Evolutionary conservation across 2,113 vertebrate species (phyloP).

Genomic region (Phyllostomus hastatus): DNA sequence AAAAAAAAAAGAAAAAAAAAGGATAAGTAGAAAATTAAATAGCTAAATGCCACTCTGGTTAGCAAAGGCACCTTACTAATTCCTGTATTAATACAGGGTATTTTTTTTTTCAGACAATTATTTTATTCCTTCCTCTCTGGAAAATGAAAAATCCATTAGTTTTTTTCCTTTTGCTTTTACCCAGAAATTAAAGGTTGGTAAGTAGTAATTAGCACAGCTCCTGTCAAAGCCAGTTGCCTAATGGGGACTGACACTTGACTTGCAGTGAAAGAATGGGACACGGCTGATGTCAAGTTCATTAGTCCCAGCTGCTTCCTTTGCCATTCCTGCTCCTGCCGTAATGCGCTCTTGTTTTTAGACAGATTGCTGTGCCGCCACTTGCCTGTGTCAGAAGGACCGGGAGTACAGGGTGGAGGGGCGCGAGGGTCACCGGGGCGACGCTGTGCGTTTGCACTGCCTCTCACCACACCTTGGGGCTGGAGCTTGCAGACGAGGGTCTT

Average conservation of each 20-base stretch:
- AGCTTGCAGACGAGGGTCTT: background rate
- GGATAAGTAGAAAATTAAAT: constrained; percentile 47
- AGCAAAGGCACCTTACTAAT: constrained; percentile 31
- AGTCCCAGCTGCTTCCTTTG: constrained; percentile 4
- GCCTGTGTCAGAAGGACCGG: background rate
- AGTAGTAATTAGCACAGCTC: constrained; percentile 61
- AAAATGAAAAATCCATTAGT: constrained; percentile 67
- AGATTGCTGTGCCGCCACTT: fast-evolving
- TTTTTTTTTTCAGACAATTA: background rate
- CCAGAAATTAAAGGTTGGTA: constrained; percentile 58
- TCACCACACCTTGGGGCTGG: background rate
- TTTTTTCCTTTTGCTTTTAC: constrained; percentile 60
- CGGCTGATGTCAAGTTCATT: constrained; percentile 31
- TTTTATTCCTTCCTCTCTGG: constrained; percentile 55
- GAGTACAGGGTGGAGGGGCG: background rate
- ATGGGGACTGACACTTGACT: constrained; percentile 50
- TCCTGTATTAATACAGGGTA: constrained; percentile 10
- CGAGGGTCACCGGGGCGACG: background rate
- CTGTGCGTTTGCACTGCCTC: fast-evolving
- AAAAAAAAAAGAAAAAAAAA: background rate
- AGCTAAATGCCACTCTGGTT: background rate
- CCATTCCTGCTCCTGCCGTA: background rate
- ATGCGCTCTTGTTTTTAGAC: background rate
- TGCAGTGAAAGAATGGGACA: background rate
- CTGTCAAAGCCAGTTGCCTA: constrained; percentile 54